These are phyloP conservation scores for Ctenoplectra terminalis DNA, from an alignment of 1,140 invertebrate genomes.

Conservation along the genomic window DNA sequence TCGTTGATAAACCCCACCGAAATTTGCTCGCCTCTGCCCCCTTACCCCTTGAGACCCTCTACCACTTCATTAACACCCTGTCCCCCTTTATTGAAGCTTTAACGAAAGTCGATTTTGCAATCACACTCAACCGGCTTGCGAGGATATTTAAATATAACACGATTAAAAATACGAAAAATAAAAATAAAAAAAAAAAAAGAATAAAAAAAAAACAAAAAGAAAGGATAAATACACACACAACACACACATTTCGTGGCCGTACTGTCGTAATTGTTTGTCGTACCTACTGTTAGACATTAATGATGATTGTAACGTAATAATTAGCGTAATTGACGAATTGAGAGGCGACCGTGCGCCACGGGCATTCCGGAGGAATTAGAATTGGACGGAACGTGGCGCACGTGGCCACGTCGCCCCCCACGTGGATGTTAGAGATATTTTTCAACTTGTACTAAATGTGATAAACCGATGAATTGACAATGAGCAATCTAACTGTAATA, in stretches of 20 bases:
- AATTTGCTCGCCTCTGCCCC: constrained; percentile 2
- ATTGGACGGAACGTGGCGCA: not conserved
- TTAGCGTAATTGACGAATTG: constrained; percentile 57
- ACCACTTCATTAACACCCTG: not conserved
- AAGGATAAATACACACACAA: too few relatives aligned
- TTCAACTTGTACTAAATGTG: constrained; percentile 83
- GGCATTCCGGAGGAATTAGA: not conserved
- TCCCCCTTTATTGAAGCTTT: constrained; percentile 28
- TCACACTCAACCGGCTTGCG: constrained; percentile 69
- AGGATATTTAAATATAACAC: constrained; percentile 5
- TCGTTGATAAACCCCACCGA: not conserved
- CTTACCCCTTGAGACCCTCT: not conserved
- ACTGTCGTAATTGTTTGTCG: constrained; percentile 79
- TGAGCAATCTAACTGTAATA: constrained; percentile 83
- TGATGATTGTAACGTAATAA: constrained; percentile 60
- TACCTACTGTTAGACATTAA: constrained; percentile 77
- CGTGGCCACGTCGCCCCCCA: constrained; percentile 45
- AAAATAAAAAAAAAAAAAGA: not conserved
- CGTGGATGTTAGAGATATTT: constrained; percentile 82
- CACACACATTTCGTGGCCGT: constrained; percentile 67
- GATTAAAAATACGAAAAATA: not conserved
- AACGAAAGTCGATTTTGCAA: constrained; percentile 76
- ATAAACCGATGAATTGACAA: constrained; percentile 83
- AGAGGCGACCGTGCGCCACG: constrained; percentile 17
- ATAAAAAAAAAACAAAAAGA: not conserved